phyloP scores from a whole-genome alignment of 2,888 invertebrate species.

The Byasa hedistus region DNA sequence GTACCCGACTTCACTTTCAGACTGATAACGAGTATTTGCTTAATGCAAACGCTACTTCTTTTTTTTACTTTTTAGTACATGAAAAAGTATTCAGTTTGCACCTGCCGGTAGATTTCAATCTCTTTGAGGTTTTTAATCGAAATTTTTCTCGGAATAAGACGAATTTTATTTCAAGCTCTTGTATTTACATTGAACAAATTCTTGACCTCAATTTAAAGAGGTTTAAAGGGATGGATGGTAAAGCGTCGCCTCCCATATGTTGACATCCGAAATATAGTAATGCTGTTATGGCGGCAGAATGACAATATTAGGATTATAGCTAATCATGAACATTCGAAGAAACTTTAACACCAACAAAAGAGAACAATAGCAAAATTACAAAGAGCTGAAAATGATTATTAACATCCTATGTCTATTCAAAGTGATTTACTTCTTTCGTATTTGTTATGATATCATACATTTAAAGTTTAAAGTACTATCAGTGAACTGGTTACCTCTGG shows the following conservation, averaged over 20 bases:
- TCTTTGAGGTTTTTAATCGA: slow-evolving; percentile 14
- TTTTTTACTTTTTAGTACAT: slow-evolving; percentile 12
- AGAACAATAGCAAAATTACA: no score
- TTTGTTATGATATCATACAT: background rate
- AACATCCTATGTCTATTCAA: background rate
- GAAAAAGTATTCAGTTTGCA: slow-evolving; percentile 21
- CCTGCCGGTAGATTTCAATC: slow-evolving; percentile 11
- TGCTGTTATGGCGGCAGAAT: no score
- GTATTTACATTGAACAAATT: no score
- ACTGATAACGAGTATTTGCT: slow-evolving; percentile 27
- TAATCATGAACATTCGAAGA: no score
- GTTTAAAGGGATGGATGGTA: no score
- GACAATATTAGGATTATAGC: no score
- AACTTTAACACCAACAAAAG: no score
- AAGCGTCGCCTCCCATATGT: no score
- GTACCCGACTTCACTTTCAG: slow-evolving; percentile 19
- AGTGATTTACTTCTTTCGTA: background rate
- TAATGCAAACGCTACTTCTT: slow-evolving; percentile 20
- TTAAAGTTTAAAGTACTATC: slow-evolving; percentile 20
- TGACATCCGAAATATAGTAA: no score
- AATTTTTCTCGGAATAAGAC: background rate
- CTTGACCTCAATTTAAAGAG: no score
- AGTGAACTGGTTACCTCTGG: slow-evolving; percentile 6
- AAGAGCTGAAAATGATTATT: background rate
- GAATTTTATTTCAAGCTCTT: background rate